phyloP scores from a whole-genome alignment of 1,140 invertebrate genomes.

The Drosophila ananassae region DNA sequence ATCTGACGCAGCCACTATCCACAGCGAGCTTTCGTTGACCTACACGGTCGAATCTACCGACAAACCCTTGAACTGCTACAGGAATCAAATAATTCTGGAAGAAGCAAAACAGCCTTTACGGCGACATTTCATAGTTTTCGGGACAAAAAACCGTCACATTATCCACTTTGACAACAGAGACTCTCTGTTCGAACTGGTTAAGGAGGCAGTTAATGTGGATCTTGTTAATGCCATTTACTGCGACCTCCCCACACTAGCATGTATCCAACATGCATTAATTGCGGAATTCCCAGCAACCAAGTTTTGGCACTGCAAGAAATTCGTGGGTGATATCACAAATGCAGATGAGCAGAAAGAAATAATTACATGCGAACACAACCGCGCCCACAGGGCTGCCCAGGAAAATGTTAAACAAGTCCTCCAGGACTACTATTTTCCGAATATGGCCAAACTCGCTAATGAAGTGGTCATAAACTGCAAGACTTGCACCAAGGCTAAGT shows the following conservation, averaged over 20 bases:
- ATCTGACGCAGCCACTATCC: constrained; percentile 4
- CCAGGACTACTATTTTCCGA: constrained; percentile 8
- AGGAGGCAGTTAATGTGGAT: background rate
- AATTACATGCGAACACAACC: constrained; percentile 8
- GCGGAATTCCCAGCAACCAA: background rate
- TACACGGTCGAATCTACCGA: constrained; percentile 7
- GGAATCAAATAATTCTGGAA: constrained; percentile 13
- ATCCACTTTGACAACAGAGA: background rate
- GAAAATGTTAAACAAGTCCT: constrained; percentile 8
- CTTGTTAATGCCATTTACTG: background rate
- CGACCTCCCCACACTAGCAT: background rate
- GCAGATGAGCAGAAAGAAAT: background rate
- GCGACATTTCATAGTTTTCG: constrained; percentile 4
- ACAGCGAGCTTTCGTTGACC: constrained; percentile 5
- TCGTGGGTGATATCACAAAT: background rate
- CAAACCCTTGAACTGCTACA: background rate
- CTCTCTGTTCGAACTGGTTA: background rate
- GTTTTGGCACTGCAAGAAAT: constrained; percentile 3
- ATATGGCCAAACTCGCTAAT: background rate
- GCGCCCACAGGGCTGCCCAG: constrained; percentile 5
- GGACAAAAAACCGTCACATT: background rate
- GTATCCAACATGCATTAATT: constrained; percentile 1
- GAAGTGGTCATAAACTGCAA: background rate
- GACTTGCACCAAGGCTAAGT: background rate
- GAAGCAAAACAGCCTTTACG: background rate